Conservation (phyloP, 2,113 vertebrate genomes). For the Saimiri boliviensis region DNA sequence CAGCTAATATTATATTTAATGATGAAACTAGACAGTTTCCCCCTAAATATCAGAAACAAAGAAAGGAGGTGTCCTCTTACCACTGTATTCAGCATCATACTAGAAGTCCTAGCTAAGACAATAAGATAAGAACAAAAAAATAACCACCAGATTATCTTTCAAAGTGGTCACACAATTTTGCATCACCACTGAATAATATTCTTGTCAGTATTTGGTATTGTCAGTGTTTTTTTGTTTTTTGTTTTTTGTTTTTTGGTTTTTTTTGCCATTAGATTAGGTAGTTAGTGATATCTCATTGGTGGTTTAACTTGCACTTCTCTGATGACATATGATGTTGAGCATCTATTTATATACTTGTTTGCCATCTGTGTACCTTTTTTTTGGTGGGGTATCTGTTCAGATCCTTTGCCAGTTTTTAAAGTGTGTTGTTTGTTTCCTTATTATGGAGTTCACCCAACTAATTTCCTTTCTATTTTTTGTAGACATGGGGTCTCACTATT, state of each 20-base stretch:
- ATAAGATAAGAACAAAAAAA: not conserved
- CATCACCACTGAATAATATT: not conserved
- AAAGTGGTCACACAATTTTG: not conserved
- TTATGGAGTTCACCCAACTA: not conserved
- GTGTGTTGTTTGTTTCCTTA: slow-evolving; percentile 1
- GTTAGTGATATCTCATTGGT: not conserved
- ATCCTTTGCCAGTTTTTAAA: not conserved
- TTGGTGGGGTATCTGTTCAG: not conserved
- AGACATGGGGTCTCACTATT: too few relatives aligned
- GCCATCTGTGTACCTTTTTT: not conserved
- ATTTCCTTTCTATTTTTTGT: too few relatives aligned
- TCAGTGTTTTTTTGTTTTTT: too few relatives aligned
- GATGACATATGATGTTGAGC: not conserved
- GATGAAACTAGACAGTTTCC: not conserved
- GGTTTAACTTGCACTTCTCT: not conserved
- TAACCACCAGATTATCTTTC: not conserved
- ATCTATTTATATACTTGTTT: not conserved
- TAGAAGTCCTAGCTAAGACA: not conserved
- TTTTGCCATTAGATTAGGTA: not conserved
- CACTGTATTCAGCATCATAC: not conserved
- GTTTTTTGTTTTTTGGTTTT: too few relatives aligned
- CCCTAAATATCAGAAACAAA: not conserved
- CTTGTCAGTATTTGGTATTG: not conserved
- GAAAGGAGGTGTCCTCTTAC: not conserved
- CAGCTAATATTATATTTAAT: not conserved